These are phyloP conservation scores for Xenentodon cancila DNA, from an alignment of 2,797 vertebrate genomes.

Conservation along the genomic window DNA sequence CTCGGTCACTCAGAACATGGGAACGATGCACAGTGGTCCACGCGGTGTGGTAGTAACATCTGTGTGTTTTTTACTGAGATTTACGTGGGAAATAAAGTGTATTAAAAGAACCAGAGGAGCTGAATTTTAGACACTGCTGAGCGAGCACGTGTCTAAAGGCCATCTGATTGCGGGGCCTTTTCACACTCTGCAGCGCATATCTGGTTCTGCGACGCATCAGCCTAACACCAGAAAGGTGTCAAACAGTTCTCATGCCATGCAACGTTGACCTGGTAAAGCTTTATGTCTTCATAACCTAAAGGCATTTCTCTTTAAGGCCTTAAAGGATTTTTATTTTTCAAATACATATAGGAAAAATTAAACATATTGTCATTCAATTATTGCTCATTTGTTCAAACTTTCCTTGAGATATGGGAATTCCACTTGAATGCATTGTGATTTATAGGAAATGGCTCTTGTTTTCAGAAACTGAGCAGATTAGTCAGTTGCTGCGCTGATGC, in stretches of 20 bases:
- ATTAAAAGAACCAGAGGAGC: conserved; percentile 9
- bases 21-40: not conserved
- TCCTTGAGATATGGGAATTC: conserved; percentile 22
- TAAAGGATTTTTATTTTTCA: too few relatives aligned
- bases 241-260: conserved; percentile 48
- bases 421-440: conserved; percentile 45
- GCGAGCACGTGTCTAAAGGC: conserved; percentile 16
- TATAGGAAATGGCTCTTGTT: conserved; percentile 58
- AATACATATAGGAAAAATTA: too few relatives aligned
- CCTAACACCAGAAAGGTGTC: conserved; percentile 46
- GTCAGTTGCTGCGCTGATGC: conserved; percentile 36
- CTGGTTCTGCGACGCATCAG: conserved; percentile 12
- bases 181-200: conserved; percentile 41
- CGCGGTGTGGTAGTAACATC: not conserved
- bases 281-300: not conserved
- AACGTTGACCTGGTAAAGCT: not conserved
- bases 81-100: not conserved
- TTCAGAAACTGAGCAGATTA: conserved; percentile 46
- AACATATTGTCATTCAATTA: too few relatives aligned
- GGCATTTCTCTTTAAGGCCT: too few relatives aligned
- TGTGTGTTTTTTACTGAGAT: not conserved
- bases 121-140: not conserved
- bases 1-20: not conserved
- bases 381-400: not conserved
- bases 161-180: conserved; percentile 22